Conservation (phyloP, 2,888 invertebrate genomes). For the Yponomeuta plumbellus region DNA sequence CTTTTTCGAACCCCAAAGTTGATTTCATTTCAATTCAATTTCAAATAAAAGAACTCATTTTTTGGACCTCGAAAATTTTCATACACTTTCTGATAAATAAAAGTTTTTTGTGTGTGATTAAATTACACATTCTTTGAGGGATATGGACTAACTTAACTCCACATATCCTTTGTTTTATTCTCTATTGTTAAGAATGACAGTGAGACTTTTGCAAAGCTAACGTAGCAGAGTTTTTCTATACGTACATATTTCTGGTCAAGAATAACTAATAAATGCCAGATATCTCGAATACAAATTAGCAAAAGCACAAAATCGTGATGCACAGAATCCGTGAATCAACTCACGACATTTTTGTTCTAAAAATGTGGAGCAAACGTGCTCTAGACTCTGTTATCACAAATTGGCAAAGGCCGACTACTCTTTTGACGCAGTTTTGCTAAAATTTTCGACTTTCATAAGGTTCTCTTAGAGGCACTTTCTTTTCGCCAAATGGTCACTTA, state of each 20-base stretch:
- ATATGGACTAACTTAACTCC: too few relatives aligned
- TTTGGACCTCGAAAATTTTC: constrained; percentile 50
- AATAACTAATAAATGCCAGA: neutral
- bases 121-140: too few relatives aligned
- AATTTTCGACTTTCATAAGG: constrained; percentile 44
- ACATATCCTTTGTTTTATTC: too few relatives aligned
- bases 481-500: constrained; percentile 21
- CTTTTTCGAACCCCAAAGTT: constrained; percentile 51
- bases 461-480: constrained; percentile 34
- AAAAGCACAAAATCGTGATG: constrained; percentile 36
- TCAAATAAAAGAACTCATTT: constrained; percentile 65
- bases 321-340: constrained; percentile 50
- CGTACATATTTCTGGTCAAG: too few relatives aligned
- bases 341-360: constrained; percentile 50
- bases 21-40: constrained; percentile 71
- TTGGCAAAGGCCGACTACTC: constrained; percentile 46
- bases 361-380: constrained; percentile 49
- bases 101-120: neutral
- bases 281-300: constrained; percentile 5
- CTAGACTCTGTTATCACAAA: constrained; percentile 39
- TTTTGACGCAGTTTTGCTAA: constrained; percentile 41
- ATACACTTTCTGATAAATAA: constrained; percentile 56
- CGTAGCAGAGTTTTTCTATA: too few relatives aligned
- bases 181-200: too few relatives aligned
- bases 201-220: too few relatives aligned